Evolutionary conservation across 2,888 invertebrate species (phyloP), one percentile per base, ranked within the genome.

Genomic region (Drosophila vallismaia): DNA sequence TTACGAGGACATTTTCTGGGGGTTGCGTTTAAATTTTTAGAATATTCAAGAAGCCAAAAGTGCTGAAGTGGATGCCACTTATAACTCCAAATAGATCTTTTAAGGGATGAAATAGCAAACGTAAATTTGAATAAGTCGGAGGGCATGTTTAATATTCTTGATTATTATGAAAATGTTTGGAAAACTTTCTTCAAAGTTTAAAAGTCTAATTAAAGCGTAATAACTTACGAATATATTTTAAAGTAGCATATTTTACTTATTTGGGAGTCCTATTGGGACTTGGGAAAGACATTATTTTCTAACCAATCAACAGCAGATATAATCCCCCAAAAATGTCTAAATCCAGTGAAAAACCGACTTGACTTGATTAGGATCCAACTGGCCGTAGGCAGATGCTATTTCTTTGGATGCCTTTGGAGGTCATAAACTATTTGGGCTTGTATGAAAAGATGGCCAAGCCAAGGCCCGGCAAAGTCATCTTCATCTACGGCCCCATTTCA

Each of bases 401-500:
- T 9, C 44, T 4, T 10, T 40, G 46, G 28, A 52, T 40, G 64
- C 38, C 52, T 46, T 19, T 2, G 19, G 19, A 36, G 52, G 45
- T 60, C 63, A 60, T 64, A 64, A 64, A 64, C 62, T 64, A 62
- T 60, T 46, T 60, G 52, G 36, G 46, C 46, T 60, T 52, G 52
- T 60, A 46, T 45, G 44, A 31, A 52, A 26, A 66, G 64, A 53
- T 62, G 46, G 48, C 62, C 53, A 48, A 48, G 48, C 62, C 53
- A 48, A 48, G 52, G 31, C 19, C 33, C 45, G 53, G 31, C 52
- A 60, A 54, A 60, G 68, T 44, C 60, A 45, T 50, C 66, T 63
- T 68, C 69, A 60, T 62, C 60, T 54, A 62, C 64, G 62, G 62
- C 69, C 69, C 62, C 62, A 70, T 70, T 69, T 70, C 70, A 70